These are phyloP conservation scores for Poeciliopsis turrubarensis DNA, from an alignment of 2,113 vertebrate species.

Conservation along the genomic window DNA sequence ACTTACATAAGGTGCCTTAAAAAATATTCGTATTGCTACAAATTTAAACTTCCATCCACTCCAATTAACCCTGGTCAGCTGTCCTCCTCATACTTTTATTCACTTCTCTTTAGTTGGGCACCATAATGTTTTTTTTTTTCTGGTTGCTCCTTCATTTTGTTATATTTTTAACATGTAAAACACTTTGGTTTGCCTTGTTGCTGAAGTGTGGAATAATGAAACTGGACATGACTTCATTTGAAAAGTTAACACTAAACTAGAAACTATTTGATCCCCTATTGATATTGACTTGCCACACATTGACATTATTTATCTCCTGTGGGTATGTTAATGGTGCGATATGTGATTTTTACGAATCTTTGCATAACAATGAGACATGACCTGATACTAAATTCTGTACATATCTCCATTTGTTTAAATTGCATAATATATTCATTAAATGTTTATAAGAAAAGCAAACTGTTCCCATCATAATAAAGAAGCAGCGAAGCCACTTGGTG, in stretches of 20 bases:
- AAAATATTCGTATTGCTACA: background rate
- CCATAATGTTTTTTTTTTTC: no score
- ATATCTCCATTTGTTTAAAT: conserved; percentile 1
- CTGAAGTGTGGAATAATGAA: background rate
- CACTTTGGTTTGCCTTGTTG: background rate
- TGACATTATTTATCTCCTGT: no score
- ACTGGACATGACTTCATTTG: no score
- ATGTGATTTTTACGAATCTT: no score
- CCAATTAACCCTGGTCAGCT: background rate
- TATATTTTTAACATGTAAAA: no score
- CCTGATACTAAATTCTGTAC: background rate
- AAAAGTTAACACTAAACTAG: no score
- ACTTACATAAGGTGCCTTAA: background rate
- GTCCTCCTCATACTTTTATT: background rate
- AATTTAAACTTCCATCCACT: background rate
- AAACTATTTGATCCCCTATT: no score
- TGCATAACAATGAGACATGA: no score
- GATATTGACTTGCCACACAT: no score
- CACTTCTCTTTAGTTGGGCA: no score
- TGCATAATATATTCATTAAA: background rate
- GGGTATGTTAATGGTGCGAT: no score
- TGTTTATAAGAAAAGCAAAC: conserved; percentile 14
- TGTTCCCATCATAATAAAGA: conserved; percentile 23
- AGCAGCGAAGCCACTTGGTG: conserved; percentile 4
- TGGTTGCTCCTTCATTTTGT: no score